A percentile compares a stretch with the other conserved stretches of the same genome.
Evolutionary conservation across 2,113 vertebrate species (phyloP).

Genomic region (Carassius carassius): DNA sequence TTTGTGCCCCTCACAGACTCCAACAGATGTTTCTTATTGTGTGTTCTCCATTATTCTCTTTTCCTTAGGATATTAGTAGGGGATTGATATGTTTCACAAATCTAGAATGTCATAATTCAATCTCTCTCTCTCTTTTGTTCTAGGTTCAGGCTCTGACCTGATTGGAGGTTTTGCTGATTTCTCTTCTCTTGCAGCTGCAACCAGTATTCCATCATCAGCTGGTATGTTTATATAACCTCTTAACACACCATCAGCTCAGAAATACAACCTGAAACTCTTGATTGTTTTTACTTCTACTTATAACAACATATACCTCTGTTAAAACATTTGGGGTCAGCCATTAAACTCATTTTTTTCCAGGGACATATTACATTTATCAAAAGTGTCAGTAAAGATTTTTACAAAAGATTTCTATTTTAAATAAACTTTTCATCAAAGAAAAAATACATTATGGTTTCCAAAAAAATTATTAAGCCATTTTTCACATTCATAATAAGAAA

Average conservation of each 20-base stretch:
- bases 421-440: not conserved
- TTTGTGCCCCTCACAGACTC: not conserved
- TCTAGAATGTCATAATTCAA: not conserved
- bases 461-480: not conserved
- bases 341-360: not conserved
- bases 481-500: not conserved
- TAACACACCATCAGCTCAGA: constrained; percentile 8
- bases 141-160: constrained; percentile 79
- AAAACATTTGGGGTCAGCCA: not conserved
- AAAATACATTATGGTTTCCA: not conserved
- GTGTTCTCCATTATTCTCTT: constrained; percentile 19
- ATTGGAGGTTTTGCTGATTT: constrained; percentile 95
- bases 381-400: not conserved
- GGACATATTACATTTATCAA: not conserved
- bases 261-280: not conserved
- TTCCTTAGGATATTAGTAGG: not conserved
- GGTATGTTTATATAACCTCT: constrained; percentile 73
- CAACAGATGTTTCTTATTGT: constrained; percentile 8
- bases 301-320: not conserved
- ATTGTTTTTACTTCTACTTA: not conserved
- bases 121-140: constrained; percentile 40
- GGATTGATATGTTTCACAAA: constrained; percentile 32
- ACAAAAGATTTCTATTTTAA: not conserved
- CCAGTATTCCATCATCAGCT: constrained; percentile 76
- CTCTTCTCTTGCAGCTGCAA: constrained; percentile 80